Conservation (phyloP, 2,888 invertebrate species). For the Drosophila subsilvestris region DNA sequence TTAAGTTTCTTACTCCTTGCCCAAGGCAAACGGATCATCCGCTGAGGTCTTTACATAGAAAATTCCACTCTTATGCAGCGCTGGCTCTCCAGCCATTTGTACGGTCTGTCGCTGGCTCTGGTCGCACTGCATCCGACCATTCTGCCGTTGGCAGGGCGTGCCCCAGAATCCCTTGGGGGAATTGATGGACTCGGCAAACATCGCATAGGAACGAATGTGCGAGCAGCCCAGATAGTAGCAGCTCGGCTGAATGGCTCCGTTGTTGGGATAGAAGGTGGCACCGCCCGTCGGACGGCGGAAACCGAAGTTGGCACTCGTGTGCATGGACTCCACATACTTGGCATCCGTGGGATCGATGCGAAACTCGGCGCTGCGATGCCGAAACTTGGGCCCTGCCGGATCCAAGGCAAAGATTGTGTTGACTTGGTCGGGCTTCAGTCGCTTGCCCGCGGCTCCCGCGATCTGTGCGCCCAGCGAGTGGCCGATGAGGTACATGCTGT, state of each 20-base stretch:
- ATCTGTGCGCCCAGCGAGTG: constrained; percentile 84
- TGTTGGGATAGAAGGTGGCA: constrained; percentile 84
- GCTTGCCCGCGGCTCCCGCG: constrained; percentile 80
- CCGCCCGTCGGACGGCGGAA: constrained; percentile 79
- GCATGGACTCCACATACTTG: constrained; percentile 82
- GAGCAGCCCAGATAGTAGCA: constrained; percentile 81
- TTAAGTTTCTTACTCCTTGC: constrained; percentile 40
- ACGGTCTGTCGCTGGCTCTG: constrained; percentile 53
- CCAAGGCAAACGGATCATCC: constrained; percentile 72
- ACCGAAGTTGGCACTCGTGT: constrained; percentile 82
- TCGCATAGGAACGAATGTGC: constrained; percentile 79
- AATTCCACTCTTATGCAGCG: constrained; percentile 67
- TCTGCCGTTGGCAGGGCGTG: constrained; percentile 63
- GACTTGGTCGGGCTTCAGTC: constrained; percentile 66
- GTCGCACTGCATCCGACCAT: constrained; percentile 72
- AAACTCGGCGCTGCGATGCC: constrained; percentile 61
- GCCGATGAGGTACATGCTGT: constrained; percentile 80
- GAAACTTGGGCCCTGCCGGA: constrained; percentile 82
- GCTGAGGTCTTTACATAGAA: constrained; percentile 78
- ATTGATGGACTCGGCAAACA: constrained; percentile 82
- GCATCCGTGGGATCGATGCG: constrained; percentile 82
- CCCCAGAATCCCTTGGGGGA: constrained; percentile 79
- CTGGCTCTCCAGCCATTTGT: constrained; percentile 81
- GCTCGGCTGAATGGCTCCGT: constrained; percentile 76
- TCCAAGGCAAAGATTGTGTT: constrained; percentile 83